phyloP scores from a whole-genome alignment of 2,888 invertebrate genomes.

The Parnassius glacialis region DNA sequence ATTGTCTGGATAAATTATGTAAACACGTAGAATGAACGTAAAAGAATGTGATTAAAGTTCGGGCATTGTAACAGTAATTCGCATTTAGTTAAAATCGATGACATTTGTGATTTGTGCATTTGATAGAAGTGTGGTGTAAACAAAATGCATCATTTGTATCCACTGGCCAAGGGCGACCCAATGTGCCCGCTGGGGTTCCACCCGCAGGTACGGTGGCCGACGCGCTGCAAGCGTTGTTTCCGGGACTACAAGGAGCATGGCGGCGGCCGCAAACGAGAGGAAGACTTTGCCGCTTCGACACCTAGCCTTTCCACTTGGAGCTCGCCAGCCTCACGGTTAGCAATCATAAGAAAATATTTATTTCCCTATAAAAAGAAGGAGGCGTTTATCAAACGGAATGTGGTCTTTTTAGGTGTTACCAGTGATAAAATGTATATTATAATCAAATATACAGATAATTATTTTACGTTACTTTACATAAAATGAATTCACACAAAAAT shows the following conservation, averaged over 20 bases:
- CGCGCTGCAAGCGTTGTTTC: slow-evolving; percentile 95
- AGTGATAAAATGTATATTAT: too few relatives aligned
- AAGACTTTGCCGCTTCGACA: slow-evolving; percentile 86
- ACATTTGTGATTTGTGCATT: slow-evolving; percentile 72
- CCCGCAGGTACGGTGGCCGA: slow-evolving; percentile 96
- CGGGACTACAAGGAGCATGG: slow-evolving; percentile 96
- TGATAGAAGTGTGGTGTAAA: slow-evolving; percentile 46
- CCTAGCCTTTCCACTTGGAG: slow-evolving; percentile 87
- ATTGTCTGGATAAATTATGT: slow-evolving; percentile 26
- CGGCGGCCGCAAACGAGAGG: slow-evolving; percentile 83
- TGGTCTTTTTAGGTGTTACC: too few relatives aligned
- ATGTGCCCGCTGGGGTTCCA: slow-evolving; percentile 96
- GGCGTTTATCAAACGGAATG: too few relatives aligned
- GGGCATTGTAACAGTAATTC: slow-evolving; percentile 39
- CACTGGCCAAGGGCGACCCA: slow-evolving; percentile 91
- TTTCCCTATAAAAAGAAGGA: too few relatives aligned
- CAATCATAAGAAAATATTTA: not conserved
- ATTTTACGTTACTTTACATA: too few relatives aligned
- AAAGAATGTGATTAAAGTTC: slow-evolving; percentile 47
- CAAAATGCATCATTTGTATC: slow-evolving; percentile 87
- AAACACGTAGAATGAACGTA: slow-evolving; percentile 32
- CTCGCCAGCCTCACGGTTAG: slow-evolving; percentile 81
- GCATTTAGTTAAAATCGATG: slow-evolving; percentile 67
- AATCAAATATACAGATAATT: too few relatives aligned
- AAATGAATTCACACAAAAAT: too few relatives aligned